Conservation (phyloP, 1,140 invertebrate genomes). For the Melipona quadrifasciata region DNA sequence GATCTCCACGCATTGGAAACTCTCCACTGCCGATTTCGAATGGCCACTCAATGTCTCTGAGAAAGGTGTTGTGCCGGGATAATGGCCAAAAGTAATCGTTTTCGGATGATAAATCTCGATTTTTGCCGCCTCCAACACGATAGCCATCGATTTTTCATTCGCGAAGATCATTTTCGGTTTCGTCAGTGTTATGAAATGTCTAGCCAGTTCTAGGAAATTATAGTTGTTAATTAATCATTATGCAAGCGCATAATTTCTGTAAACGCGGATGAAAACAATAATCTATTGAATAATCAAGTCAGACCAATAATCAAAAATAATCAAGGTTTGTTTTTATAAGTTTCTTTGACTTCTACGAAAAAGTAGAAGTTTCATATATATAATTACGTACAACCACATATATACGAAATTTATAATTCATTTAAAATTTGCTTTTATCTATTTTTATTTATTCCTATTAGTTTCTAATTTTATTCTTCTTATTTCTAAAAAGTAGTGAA, state of each 20-base stretch:
- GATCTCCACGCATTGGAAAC: slow-evolving; percentile 44
- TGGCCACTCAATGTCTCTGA: slow-evolving; percentile 33
- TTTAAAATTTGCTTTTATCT: too few species aligned
- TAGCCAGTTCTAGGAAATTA: slow-evolving; percentile 35
- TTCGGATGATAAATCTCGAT: slow-evolving; percentile 28
- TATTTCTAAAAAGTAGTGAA: too few species aligned
- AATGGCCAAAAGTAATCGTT: slow-evolving; percentile 65
- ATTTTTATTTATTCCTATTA: too few species aligned
- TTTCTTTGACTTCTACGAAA: too few species aligned
- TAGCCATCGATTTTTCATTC: slow-evolving; percentile 36
- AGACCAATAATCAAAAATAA: too few species aligned
- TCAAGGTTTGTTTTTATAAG: too few species aligned
- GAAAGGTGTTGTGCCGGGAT: slow-evolving; percentile 16
- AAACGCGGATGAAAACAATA: too few species aligned
- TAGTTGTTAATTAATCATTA: not conserved
- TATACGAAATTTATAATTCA: too few species aligned
- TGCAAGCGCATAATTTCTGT: not conserved
- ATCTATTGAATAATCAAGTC: too few species aligned
- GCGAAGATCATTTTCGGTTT: slow-evolving; percentile 62
- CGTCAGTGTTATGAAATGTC: slow-evolving; percentile 37
- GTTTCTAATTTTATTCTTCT: too few species aligned
- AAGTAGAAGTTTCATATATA: too few species aligned
- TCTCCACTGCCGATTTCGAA: not conserved
- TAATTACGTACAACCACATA: too few species aligned
- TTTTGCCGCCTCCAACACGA: slow-evolving; percentile 35